A percentile compares a stretch with the other conserved stretches of the same genome.
Conservation (phyloP, 2,113 vertebrate species). For the Rousettus leschenaultii region DNA sequence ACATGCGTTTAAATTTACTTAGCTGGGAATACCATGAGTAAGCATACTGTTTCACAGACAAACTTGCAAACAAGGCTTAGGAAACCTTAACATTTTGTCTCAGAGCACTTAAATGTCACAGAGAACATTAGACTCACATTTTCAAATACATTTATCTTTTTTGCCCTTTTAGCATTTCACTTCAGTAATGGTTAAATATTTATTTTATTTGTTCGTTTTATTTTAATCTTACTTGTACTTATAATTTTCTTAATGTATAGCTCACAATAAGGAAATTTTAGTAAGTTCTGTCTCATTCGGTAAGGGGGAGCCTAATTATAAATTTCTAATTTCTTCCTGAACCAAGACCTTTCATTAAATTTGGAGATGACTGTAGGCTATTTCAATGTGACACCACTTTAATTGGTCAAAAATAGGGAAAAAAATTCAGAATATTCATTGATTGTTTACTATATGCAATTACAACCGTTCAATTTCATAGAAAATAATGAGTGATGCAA, state of each 20-base stretch:
- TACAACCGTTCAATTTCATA: neutral
- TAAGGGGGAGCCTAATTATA: neutral
- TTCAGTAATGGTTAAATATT: neutral
- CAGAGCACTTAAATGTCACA: slow-evolving; percentile 56
- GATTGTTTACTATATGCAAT: neutral
- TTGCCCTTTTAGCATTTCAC: neutral
- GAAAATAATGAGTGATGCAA: neutral
- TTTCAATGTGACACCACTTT: neutral
- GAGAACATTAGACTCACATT: neutral
- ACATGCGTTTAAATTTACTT: slow-evolving; percentile 72
- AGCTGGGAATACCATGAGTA: slow-evolving; percentile 59
- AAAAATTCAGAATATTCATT: neutral
- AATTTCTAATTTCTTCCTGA: neutral
- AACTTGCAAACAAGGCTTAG: slow-evolving; percentile 58
- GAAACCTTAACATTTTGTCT: slow-evolving; percentile 62
- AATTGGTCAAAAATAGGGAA: neutral
- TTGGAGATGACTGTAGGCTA: neutral
- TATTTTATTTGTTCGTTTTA: neutral
- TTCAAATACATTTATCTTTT: slow-evolving; percentile 32
- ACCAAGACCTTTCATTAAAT: neutral
- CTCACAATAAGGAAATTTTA: neutral
- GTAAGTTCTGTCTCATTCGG: neutral
- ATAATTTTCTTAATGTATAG: neutral
- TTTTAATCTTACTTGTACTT: neutral
- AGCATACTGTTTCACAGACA: slow-evolving; percentile 67